Base-by-base conservation (phyloP, 2,113 vertebrate species). In the Raja brachyura region DNA sequence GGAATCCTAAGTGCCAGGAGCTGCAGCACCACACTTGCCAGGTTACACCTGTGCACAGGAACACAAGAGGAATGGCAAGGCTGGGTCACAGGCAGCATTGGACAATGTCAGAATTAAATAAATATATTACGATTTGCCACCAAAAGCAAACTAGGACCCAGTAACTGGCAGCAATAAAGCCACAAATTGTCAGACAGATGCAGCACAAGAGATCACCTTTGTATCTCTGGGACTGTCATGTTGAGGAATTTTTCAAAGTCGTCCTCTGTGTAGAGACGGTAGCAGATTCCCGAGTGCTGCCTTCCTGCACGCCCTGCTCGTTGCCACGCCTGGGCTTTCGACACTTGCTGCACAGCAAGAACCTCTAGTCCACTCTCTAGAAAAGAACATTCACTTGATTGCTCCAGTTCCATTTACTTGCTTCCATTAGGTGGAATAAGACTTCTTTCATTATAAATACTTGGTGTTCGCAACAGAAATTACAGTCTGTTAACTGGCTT, bases 321-420 rank as follows among this genome's bases (percentile, higher is more conserved):
- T 94, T 99, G 98, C 98, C 98, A 99, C 0, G 98, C 99, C 97
- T 99, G 99, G 0, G 99, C 98, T 96, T 99, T 99, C 0, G 98
- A 99, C 16, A 99, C 96, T 4, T 97, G 96, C 95, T 99, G 98
- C 76, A 99, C 97, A 0, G 99, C 98, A 94, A 99, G 85, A 78
- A 99, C 97, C 86, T 99, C 99, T 94, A 99, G 96, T 61, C 98
- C 98, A 14, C 96, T 98, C 93, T 98, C 99, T 99, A 93, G 0
- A 56, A 68, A 92, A 25, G 31, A 48, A 92, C 33, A 74, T 48
- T 25, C 13, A 54, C 39, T 6, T 11, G 0, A 48, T 48, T 31
- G 61, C 28, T 61, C 56, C 0, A 18, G 13, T 14, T 88, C 59
- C 59, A 63, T 13, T 31, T 88, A 88, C 16, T 31, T 88, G 20